Base-by-base conservation (phyloP, 2,113 vertebrate genomes). In the Antechinus stuartii region DNA sequence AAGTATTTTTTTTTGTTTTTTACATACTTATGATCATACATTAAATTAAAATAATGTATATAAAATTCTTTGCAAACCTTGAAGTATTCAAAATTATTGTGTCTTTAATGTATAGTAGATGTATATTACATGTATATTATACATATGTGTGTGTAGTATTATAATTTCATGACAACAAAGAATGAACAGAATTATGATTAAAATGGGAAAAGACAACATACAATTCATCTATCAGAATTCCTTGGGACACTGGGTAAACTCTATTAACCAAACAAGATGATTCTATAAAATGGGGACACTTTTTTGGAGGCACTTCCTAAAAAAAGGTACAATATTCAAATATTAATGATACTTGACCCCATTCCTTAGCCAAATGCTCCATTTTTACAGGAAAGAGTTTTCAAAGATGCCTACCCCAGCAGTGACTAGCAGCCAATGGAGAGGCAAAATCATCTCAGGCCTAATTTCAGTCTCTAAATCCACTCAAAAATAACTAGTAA, bases 291-390 rank as follows among this genome's bases (percentile, higher is more conserved):
- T 0, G 50, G 92, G 94, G 90, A 30, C 93, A 52, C 91, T 25
- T 76, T 22, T 94, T 91, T 95, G 92, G 16, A 46, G 90, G 42
- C 94, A 57, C 5, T 54, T 19, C 54, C 2, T 3, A 49, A 92
- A 89, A 52, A 97, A 97, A 49, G 89, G 91, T 84, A 54, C 47
- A n/a, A 0, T 30, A 93, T 90, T 91, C 6, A 92, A 94, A 97
- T 94, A 0, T 50, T 84, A 95, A 92, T 0, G 61, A 95, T 53
- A 94, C 46, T 3, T 57, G 90, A 96, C 96, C 97, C 96, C 97
- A 94, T 92, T 95, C 96, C 93, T 25, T 95, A 96, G 96, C 96
- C 97, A 95, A 97, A 94, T 96, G 96, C 94, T 95, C 95, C 95
- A 97, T 93, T 98, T 97, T 97, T 93, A 96, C 54, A 30, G 84